Conservation (phyloP, 2,888 invertebrate genomes). For the Scelioninae gen. 2 region DNA sequence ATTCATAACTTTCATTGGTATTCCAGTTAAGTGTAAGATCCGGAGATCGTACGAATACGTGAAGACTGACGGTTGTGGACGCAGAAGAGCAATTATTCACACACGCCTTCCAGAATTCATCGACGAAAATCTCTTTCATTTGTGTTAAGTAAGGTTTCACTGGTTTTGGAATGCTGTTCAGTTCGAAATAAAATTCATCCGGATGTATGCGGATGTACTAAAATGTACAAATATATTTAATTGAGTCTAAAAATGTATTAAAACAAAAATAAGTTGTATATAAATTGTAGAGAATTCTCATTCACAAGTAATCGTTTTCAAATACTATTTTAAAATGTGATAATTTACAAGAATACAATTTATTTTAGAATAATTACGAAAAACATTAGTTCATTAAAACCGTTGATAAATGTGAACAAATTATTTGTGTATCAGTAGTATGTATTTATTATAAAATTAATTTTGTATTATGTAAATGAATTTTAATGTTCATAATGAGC, state of each 20-base stretch:
- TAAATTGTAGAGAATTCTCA: too few relatives aligned
- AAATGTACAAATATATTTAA: not conserved
- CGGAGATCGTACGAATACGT: constrained; percentile 77
- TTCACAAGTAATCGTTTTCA: too few relatives aligned
- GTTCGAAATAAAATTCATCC: constrained; percentile 54
- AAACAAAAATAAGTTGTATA: too few relatives aligned
- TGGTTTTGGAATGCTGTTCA: constrained; percentile 66
- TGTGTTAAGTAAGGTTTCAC: constrained; percentile 77
- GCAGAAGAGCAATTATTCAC: constrained; percentile 76
- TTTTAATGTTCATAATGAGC: too few relatives aligned
- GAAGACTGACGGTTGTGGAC: constrained; percentile 78
- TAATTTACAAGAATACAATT: too few relatives aligned
- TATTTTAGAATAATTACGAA: too few relatives aligned
- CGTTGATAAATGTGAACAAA: too few relatives aligned
- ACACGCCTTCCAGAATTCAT: constrained; percentile 80
- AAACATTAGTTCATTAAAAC: too few relatives aligned
- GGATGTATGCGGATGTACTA: constrained; percentile 60
- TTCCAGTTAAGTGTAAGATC: constrained; percentile 79
- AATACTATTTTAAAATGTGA: too few relatives aligned
- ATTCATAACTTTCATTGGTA: constrained; percentile 83
- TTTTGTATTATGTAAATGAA: too few relatives aligned
- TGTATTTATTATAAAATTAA: too few relatives aligned
- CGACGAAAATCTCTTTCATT: constrained; percentile 78
- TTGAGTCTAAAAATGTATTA: not conserved
- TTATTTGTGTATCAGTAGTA: too few relatives aligned